These are phyloP conservation scores for Bombus picipes DNA, from an alignment of 1,140 invertebrate genomes.

Conservation along the genomic window DNA sequence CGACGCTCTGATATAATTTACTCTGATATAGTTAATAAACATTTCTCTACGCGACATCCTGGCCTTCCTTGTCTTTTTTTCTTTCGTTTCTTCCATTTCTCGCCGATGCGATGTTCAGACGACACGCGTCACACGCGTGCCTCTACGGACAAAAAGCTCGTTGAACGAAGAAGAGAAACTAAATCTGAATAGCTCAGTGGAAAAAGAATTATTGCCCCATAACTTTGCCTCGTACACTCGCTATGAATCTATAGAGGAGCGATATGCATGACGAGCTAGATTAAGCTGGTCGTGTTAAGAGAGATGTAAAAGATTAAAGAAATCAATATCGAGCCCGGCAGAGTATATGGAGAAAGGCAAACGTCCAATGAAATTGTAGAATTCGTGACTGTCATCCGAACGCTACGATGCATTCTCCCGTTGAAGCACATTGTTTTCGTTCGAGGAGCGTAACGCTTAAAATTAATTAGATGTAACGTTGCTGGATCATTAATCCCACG, in stretches of 20 bases:
- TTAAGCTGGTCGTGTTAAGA: conserved; percentile 31
- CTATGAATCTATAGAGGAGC: conserved; percentile 23
- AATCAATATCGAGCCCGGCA: conserved; percentile 25
- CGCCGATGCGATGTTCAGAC: neutral
- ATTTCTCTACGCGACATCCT: conserved; percentile 18
- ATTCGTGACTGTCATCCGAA: neutral
- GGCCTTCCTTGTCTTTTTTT: neutral
- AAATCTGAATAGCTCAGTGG: conserved; percentile 33
- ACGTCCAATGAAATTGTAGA: neutral
- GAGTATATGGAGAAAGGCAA: neutral
- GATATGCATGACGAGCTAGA: conserved; percentile 45
- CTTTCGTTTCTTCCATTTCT: neutral
- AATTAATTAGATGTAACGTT: conserved; percentile 60
- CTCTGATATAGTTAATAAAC: conserved; percentile 60
- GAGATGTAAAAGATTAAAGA: conserved; percentile 52
- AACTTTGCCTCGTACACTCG: conserved; percentile 17
- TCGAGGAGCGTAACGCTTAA: neutral
- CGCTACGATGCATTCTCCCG: neutral
- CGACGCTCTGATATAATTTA: conserved; percentile 42
- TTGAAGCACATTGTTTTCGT: neutral
- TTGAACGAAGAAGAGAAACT: conserved; percentile 15
- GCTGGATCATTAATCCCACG: conserved; percentile 52
- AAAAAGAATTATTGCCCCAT: conserved; percentile 50
- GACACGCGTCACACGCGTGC: conserved; percentile 25
- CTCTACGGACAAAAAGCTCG: conserved; percentile 17